Evolutionary conservation across 1,140 invertebrate species (phyloP).

Genomic region (Brachionus plicatilis): DNA sequence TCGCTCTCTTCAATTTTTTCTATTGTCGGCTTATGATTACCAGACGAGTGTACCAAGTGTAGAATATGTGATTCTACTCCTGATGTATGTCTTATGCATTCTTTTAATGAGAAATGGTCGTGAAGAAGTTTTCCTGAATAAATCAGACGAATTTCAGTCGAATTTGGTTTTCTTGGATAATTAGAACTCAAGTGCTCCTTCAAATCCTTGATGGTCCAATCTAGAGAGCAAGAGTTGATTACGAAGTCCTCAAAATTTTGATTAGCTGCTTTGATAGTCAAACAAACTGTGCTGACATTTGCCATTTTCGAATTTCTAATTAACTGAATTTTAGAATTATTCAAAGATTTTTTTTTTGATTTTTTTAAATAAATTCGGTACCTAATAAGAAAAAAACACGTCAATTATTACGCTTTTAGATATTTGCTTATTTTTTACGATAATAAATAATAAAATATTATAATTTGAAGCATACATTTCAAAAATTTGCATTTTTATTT

Average conservation of each 20-base stretch:
- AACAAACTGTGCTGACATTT: background rate
- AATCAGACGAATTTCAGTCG: background rate
- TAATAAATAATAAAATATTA: background rate
- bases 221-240: background rate
- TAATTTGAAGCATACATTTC: background rate
- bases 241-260: conserved; percentile 27
- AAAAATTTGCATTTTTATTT: background rate
- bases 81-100: conserved; percentile 7
- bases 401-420: background rate
- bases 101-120: background rate
- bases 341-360: background rate
- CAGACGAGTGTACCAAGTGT: background rate
- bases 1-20: conserved; percentile 13
- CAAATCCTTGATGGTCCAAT: conserved; percentile 26
- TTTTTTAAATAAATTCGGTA: background rate
- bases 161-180: background rate
- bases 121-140: conserved; percentile 23
- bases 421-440: background rate
- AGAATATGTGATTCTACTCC: background rate
- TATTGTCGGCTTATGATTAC: background rate
- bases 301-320: background rate
- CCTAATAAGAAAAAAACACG: conserved; percentile 16
- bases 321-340: background rate
- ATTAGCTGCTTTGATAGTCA: conserved; percentile 28
- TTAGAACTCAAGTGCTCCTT: conserved; percentile 17